Conservation (phyloP, 2,888 invertebrate species). For the Drosophila macrospina region DNA sequence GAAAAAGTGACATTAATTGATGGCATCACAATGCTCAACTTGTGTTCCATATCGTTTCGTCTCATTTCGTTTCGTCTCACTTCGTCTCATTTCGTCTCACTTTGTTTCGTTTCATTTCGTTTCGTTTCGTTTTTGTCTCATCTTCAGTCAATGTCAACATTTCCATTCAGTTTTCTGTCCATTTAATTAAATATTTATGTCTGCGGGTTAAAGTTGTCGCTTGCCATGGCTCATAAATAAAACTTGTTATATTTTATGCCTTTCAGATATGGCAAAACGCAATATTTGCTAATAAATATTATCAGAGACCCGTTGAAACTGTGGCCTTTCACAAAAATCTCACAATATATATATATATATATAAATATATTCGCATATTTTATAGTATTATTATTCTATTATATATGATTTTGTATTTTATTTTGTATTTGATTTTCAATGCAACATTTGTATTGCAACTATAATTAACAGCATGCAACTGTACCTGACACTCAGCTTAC, state of each 20-base stretch:
- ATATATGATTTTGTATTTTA: slow-evolving; percentile 28
- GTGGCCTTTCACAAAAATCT: slow-evolving; percentile 33
- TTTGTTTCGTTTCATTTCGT: slow-evolving; percentile 9
- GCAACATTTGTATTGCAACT: not conserved
- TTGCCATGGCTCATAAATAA: slow-evolving; percentile 61
- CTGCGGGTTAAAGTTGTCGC: slow-evolving; percentile 48
- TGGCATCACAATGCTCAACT: slow-evolving; percentile 35
- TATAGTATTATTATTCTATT: not conserved
- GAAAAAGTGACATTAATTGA: slow-evolving; percentile 56
- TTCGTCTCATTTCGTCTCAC: too few species aligned
- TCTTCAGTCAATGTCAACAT: slow-evolving; percentile 37
- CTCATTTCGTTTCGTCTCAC: slow-evolving; percentile 2
- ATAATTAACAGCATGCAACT: slow-evolving; percentile 1
- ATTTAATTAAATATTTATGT: slow-evolving; percentile 60
- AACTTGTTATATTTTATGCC: slow-evolving; percentile 38
- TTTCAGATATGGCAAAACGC: slow-evolving; percentile 11
- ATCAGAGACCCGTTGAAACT: slow-evolving; percentile 10
- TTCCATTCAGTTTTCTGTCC: slow-evolving; percentile 18
- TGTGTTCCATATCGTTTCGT: slow-evolving; percentile 15
- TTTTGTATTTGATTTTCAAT: not conserved
- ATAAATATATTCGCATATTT: not conserved
- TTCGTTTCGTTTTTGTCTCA: not conserved
- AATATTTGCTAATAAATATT: slow-evolving; percentile 20
- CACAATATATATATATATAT: too few species aligned
- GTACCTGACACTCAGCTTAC: slow-evolving; percentile 1